Conservation (phyloP, 2,113 vertebrate genomes). For the Odocoileus hemionus region DNA sequence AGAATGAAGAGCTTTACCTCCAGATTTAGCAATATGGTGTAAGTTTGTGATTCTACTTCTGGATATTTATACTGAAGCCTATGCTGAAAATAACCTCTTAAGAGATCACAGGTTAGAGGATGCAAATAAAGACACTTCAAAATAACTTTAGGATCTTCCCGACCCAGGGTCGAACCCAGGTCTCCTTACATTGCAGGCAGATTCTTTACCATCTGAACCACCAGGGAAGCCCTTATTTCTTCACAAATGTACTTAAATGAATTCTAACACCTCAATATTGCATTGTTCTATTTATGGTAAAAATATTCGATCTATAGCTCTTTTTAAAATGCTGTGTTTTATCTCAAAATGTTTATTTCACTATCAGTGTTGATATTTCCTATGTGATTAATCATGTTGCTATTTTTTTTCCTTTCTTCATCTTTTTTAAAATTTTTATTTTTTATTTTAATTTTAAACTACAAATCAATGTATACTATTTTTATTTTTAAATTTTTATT, state of each 20-base stretch:
- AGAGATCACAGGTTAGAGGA: neutral
- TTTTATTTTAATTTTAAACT: neutral
- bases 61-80: neutral
- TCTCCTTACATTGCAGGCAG: neutral
- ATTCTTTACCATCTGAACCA: neutral
- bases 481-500: neutral
- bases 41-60: neutral
- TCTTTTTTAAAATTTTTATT: neutral
- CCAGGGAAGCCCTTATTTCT: neutral
- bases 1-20: neutral
- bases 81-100: neutral
- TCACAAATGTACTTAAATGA: neutral
- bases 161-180: neutral
- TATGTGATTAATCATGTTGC: neutral
- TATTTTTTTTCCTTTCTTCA: neutral
- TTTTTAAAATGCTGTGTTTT: neutral
- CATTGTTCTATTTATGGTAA: neutral
- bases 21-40: neutral
- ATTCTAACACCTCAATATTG: neutral
- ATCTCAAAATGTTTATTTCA: neutral
- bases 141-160: neutral
- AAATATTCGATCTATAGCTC: neutral
- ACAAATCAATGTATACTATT: neutral
- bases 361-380: neutral
- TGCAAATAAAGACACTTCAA: neutral